phyloP scores from a whole-genome alignment of 2,113 vertebrate genomes.

The Craseonycteris thonglongyai region DNA sequence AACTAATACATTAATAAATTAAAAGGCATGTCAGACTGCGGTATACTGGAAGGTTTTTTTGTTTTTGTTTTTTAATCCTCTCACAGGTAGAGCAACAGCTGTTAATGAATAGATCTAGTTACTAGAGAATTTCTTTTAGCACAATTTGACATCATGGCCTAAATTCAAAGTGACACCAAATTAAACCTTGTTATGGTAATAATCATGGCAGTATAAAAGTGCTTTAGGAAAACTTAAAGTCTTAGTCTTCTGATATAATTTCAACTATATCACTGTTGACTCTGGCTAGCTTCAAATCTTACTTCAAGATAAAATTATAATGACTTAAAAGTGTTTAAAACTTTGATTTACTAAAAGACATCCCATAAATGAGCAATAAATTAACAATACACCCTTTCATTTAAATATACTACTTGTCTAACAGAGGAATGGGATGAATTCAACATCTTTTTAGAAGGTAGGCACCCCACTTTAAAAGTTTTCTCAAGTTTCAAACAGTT shows the following conservation, averaged over 20 bases:
- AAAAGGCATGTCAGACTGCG: conserved; percentile 31
- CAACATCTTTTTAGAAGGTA: neutral
- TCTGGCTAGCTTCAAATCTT: conserved; percentile 5
- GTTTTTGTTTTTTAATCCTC: neutral
- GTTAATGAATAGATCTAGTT: conserved; percentile 59
- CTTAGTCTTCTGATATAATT: conserved; percentile 50
- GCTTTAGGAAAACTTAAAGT: conserved; percentile 42
- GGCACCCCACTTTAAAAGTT: conserved; percentile 19
- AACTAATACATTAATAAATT: neutral
- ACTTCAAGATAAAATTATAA: conserved; percentile 10
- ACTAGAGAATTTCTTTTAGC: conserved; percentile 63
- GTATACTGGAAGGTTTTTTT: neutral
- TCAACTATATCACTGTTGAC: conserved; percentile 51
- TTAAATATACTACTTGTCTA: neutral
- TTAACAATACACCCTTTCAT: neutral
- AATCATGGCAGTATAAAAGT: conserved; percentile 56
- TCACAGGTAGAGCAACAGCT: conserved; percentile 60
- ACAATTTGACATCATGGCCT: conserved; percentile 54
- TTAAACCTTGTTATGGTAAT: conserved; percentile 70
- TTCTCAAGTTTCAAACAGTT: neutral
- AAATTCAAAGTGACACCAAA: conserved; percentile 76
- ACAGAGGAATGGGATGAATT: neutral
- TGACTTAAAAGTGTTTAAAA: conserved; percentile 24
- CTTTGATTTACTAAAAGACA: neutral
- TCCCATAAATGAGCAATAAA: neutral